These are phyloP conservation scores for Lacerta viridis DNA, from an alignment of 2,797 vertebrate species.

Conservation along the genomic window DNA sequence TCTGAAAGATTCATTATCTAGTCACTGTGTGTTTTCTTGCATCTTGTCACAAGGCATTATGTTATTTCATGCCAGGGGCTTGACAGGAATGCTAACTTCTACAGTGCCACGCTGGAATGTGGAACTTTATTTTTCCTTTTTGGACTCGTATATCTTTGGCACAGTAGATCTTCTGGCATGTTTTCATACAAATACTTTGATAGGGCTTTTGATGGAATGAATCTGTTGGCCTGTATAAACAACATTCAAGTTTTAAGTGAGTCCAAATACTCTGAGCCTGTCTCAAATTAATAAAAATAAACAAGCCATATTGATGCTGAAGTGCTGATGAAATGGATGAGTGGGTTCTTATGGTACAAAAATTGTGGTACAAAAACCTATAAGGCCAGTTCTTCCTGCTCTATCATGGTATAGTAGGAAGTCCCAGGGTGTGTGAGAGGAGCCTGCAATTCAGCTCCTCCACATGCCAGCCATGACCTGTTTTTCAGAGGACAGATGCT, in stretches of 20 bases:
- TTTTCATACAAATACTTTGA: constrained; percentile 9
- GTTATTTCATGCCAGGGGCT: constrained; percentile 51
- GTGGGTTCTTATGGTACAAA: background rate
- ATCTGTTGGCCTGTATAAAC: constrained; percentile 17
- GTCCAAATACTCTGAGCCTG: background rate
- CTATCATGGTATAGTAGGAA: background rate
- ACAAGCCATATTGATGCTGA: background rate
- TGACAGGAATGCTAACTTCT: constrained; percentile 43
- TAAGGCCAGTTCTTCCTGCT: background rate
- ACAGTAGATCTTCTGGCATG: constrained; percentile 1
- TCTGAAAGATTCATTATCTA: constrained; percentile 66
- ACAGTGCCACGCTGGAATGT: constrained; percentile 35
- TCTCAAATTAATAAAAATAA: background rate
- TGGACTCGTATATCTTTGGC: background rate
- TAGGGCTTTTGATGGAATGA: constrained; percentile 18
- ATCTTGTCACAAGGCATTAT: constrained; percentile 59
- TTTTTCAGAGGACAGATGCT: background rate
- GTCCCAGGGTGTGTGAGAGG: too few species aligned
- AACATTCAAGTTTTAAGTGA: background rate
- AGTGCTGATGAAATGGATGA: background rate
- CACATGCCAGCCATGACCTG: background rate
- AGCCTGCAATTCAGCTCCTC: background rate
- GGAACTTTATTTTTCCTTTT: background rate
- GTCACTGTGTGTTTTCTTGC: constrained; percentile 45
- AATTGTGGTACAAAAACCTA: background rate